Evolutionary conservation across 92 coral and sea anemone species (phyloP), one percentile per base, ranked within the genome.

Genomic region (Zoanthus solanderi): DNA sequence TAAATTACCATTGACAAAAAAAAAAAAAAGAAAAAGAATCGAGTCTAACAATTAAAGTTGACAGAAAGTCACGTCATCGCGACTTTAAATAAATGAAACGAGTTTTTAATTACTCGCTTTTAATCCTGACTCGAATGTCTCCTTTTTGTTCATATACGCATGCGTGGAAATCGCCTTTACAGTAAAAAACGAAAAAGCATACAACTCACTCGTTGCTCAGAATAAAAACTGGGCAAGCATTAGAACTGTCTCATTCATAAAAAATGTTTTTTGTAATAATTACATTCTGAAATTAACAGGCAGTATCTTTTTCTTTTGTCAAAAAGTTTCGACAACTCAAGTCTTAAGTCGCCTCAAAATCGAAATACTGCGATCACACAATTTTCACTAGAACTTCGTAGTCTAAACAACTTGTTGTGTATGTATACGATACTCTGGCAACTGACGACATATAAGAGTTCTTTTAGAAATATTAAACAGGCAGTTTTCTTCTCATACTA

Each of bases 91-190:
- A 54, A 57, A 10, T 31, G 14, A 34, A n/a, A n/a, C 44, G 23
- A 42, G 28, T 10, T 48, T 34, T 56, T 60, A 79, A 79, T 60
- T 60, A 61, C 46, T 23, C 31, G 46, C 84, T 79, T 52, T 58
- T 79, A 34, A 32, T 23, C 46, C 45, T 15, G 66, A 60, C 60
- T 14, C 14, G 14, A 28, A 44, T 13, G 0, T 45, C 28, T 18
- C 46, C 54, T 47, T 60, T 44, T 63, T 81, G 85, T 63, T 56
- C 42, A 7, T 17, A 18, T 4, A 46, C 63, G 85, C 75, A 66
- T 81, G 75, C 74, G 52, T 14, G 50, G 53, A 81, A 54, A 28
- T 63, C 8, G 29, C 28, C n/a, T 18, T 63, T 30, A 17, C 46
- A 30, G 75, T 66, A 57, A 50, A 28, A 28, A 16, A 9, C 31